Base-by-base conservation (phyloP, 2,888 invertebrate genomes). In the Zelleria hepariella region DNA sequence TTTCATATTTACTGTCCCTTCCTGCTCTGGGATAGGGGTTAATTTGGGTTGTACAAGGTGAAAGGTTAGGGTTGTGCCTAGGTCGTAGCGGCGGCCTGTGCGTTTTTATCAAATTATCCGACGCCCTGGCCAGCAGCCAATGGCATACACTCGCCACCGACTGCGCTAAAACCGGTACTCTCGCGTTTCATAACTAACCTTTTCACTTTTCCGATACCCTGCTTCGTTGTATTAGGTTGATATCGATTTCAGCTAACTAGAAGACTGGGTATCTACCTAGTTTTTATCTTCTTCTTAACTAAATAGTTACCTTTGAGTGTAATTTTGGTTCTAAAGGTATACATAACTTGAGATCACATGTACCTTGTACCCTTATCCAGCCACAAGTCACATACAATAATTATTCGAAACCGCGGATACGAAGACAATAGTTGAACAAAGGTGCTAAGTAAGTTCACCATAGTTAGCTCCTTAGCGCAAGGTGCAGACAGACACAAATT, bases 51-150 rank as follows among this genome's bases (percentile, higher is more conserved):
- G 56, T 32, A n/a, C 1, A 18, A 10, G 8, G 2, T 25, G 56
- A n/a, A 24, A 18, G 25, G 20, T 24, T 24, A 65, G 65, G 67
- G 71, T 68, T 64, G 66, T 66, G 70, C 68, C 65, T 69, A 68
- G 66, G 64, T 42, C 32, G 32, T 42, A 42, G 48, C 58, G 53
- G 27, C 63, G 67, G 62, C 62, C 65, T 69, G 55, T 32, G 66
- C 68, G 67, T 80, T 85, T 84, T 84, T 85, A 85, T 83, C 79
- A 79, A 84, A 85, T 85, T 83, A 86, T 80, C 77, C 68, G 64
- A 55, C 67, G 52, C 66, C 63, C 78, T 83, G 83, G 79, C 67
- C 54, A 55, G 47, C 27, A 67, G 77, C 83, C 83, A 77, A 67
- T 60, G 57, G 66, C 20, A 59, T 65, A 67, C 65, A 60, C 64